phyloP scores from a whole-genome alignment of 2,888 invertebrate species.

The Coelinius sp. region DNA sequence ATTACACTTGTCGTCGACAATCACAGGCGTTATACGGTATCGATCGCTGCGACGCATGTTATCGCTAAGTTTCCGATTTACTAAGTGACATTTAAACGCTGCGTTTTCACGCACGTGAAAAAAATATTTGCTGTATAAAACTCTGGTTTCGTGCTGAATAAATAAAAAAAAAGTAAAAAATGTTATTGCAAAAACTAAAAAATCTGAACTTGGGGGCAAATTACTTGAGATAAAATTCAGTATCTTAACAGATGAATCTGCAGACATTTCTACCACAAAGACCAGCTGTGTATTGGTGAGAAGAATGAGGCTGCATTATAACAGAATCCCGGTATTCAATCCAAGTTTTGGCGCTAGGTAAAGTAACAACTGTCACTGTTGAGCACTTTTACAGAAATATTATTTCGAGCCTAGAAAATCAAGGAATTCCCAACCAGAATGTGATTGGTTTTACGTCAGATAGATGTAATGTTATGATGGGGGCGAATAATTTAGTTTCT shows the following conservation, averaged over 20 bases:
- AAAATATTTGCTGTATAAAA: too few species aligned
- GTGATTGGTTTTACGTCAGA: neutral
- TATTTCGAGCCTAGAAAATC: neutral
- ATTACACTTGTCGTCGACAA: too few species aligned
- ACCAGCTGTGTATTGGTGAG: neutral
- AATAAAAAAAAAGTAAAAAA: neutral
- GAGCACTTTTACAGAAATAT: neutral
- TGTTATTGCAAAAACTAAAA: neutral
- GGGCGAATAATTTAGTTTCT: neutral
- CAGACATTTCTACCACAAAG: neutral
- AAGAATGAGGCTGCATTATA: neutral
- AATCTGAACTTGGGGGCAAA: neutral
- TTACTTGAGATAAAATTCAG: neutral
- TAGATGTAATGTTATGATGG: neutral
- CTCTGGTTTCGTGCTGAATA: too few species aligned
- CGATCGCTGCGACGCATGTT: too few species aligned
- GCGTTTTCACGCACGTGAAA: too few species aligned
- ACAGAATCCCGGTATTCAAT: neutral
- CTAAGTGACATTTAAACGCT: too few species aligned
- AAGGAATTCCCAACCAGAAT: neutral
- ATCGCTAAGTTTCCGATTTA: too few species aligned
- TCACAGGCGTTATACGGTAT: too few species aligned
- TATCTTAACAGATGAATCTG: conserved; percentile 2
- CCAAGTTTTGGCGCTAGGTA: neutral
- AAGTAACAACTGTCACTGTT: neutral